Percentiles rank a stretch among this genome's conserved stretches.
These are phyloP conservation scores for Conger conger DNA, from an alignment of 2,113 vertebrate species.

Conservation along the genomic window DNA sequence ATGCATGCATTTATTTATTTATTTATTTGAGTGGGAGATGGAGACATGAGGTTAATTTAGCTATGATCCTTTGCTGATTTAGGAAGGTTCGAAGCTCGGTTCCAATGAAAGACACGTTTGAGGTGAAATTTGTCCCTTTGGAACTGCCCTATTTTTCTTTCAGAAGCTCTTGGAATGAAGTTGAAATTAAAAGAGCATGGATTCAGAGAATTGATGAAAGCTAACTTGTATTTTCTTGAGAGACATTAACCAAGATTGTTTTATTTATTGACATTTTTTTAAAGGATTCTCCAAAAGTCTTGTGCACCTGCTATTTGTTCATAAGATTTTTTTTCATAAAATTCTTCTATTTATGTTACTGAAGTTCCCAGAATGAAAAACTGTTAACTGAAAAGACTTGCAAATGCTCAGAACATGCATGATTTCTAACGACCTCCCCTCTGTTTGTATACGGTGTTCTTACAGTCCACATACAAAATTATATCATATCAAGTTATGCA, in stretches of 20 bases:
- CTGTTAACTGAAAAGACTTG: constrained; percentile 78
- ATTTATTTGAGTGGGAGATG: background rate
- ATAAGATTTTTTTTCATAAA: background rate
- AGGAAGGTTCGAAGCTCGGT: background rate
- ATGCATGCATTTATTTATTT: too few species aligned
- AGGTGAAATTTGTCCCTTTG: background rate
- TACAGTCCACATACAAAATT: constrained; percentile 1
- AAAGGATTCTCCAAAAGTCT: background rate
- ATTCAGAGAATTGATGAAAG: background rate
- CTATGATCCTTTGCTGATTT: background rate
- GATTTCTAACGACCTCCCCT: constrained; percentile 60
- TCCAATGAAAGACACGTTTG: background rate
- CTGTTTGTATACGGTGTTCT: constrained; percentile 59
- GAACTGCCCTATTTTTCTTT: background rate
- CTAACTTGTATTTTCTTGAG: background rate
- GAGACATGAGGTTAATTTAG: background rate
- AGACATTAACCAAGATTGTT: background rate
- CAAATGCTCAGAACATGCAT: constrained; percentile 75
- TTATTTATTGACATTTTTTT: too few species aligned
- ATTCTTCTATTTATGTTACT: background rate
- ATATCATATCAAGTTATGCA: background rate
- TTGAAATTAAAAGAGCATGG: background rate
- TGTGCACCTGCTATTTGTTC: background rate
- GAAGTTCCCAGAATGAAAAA: constrained; percentile 33
- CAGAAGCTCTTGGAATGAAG: background rate